These are phyloP conservation scores for Andinoacara biseriatus DNA, from an alignment of 2,113 vertebrate genomes.

Conservation along the genomic window DNA sequence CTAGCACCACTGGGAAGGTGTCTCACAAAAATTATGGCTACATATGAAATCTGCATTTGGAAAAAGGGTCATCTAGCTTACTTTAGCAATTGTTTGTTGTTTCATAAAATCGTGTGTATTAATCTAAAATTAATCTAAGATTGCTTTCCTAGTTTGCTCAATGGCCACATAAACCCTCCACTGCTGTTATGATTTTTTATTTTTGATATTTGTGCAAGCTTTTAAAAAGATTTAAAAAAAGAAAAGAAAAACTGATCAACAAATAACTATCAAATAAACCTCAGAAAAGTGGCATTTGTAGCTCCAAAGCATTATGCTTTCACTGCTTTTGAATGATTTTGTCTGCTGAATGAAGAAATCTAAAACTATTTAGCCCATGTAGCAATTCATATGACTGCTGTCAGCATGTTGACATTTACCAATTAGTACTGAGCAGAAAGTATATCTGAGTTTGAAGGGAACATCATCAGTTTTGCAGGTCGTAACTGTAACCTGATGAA, in stretches of 20 bases:
- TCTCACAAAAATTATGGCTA: neutral
- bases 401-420: neutral
- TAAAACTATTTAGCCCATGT: neutral
- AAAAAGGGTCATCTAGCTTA: slow-evolving; percentile 2
- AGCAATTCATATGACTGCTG: neutral
- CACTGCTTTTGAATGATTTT: neutral
- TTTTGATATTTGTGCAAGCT: neutral
- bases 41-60: slow-evolving; percentile 3
- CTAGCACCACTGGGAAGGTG: neutral
- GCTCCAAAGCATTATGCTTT: neutral
- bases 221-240: neutral
- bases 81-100: neutral
- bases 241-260: neutral
- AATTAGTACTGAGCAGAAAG: neutral
- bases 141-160: neutral
- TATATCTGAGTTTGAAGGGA: neutral
- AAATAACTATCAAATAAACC: neutral
- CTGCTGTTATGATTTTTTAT: neutral
- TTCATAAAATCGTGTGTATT: neutral
- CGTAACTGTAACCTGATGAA: neutral
- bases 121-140: too few species aligned
- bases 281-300: neutral
- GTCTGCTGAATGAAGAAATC: neutral
- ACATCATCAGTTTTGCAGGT: neutral
- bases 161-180: neutral